phyloP scores from a whole-genome alignment of 2,113 vertebrate species.

The Epinephelus cyanopodus region DNA sequence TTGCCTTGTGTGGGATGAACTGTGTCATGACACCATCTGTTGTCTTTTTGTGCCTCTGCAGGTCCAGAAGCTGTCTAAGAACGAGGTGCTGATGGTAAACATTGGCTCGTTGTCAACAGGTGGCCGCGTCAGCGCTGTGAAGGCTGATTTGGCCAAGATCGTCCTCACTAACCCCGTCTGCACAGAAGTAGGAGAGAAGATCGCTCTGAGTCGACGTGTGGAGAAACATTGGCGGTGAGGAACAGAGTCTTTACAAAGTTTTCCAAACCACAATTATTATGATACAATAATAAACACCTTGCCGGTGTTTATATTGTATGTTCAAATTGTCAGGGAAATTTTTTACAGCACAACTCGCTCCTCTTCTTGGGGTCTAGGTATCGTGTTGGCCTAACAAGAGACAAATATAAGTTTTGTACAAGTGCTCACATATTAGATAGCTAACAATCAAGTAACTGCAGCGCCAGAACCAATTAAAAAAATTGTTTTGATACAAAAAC shows the following conservation, averaged over 20 bases:
- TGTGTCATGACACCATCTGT: too few species aligned
- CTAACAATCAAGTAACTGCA: too few species aligned
- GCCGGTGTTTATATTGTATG: neutral
- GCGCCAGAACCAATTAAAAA: too few species aligned
- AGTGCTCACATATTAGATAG: too few species aligned
- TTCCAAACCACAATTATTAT: too few species aligned
- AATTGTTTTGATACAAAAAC: too few species aligned
- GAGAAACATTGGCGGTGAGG: conserved; percentile 99
- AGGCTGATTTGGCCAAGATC: conserved; percentile 98
- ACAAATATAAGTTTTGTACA: too few species aligned
- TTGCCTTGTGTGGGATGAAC: neutral
- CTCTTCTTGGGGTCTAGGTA: too few species aligned
- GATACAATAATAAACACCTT: neutral
- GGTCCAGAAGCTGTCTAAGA: conserved; percentile 99
- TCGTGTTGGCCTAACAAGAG: too few species aligned
- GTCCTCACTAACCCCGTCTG: conserved; percentile 98
- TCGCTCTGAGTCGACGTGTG: conserved; percentile 96
- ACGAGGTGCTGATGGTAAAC: conserved; percentile 99
- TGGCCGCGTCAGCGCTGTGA: conserved; percentile 97
- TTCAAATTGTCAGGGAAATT: neutral
- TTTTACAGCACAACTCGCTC: neutral
- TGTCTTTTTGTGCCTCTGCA: conserved; percentile 51
- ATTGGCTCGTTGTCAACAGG: conserved; percentile 98
- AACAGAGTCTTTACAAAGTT: neutral
- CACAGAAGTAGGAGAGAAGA: conserved; percentile 99